These are phyloP conservation scores for Drosophila formosana DNA, from an alignment of 2,888 invertebrate species.

Conservation along the genomic window DNA sequence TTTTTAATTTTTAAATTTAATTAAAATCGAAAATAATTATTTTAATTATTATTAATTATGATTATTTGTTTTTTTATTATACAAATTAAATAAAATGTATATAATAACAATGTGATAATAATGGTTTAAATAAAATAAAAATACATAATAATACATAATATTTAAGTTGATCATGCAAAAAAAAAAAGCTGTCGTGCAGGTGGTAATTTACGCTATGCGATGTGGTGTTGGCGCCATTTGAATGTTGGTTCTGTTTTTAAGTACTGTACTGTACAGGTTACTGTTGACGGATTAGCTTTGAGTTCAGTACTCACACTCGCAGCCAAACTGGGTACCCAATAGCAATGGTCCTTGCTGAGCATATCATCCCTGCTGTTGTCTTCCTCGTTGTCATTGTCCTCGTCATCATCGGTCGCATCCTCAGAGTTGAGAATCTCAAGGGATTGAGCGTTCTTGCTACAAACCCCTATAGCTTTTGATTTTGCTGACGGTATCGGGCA, in stretches of 20 bases:
- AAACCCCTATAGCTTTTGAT: slow-evolving; percentile 45
- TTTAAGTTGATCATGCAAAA: slow-evolving; percentile 59
- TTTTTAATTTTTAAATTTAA: too few species aligned
- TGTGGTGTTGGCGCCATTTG: slow-evolving; percentile 24
- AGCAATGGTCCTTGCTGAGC: slow-evolving; percentile 84
- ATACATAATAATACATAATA: slow-evolving; percentile 24
- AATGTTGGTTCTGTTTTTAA: slow-evolving; percentile 23
- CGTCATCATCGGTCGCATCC: slow-evolving; percentile 55
- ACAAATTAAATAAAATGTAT: too few species aligned
- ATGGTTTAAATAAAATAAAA: too few species aligned
- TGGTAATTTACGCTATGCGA: background rate
- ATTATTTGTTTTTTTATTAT: too few species aligned
- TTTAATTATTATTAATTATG: too few species aligned
- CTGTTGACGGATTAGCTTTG: slow-evolving; percentile 32
- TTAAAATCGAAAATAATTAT: too few species aligned
- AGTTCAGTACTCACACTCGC: slow-evolving; percentile 83
- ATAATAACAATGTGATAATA: too few species aligned
- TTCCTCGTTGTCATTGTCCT: slow-evolving; percentile 44
- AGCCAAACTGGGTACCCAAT: slow-evolving; percentile 83
- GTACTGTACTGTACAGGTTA: slow-evolving; percentile 47
- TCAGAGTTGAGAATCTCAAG: slow-evolving; percentile 65
- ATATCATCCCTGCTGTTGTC: slow-evolving; percentile 76
- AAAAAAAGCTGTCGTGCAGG: slow-evolving; percentile 40
- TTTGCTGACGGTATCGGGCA: slow-evolving; percentile 62
- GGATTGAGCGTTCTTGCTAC: slow-evolving; percentile 46